Conservation (phyloP, 2,888 invertebrate genomes). For the Acanthacorydalis orientalis region DNA sequence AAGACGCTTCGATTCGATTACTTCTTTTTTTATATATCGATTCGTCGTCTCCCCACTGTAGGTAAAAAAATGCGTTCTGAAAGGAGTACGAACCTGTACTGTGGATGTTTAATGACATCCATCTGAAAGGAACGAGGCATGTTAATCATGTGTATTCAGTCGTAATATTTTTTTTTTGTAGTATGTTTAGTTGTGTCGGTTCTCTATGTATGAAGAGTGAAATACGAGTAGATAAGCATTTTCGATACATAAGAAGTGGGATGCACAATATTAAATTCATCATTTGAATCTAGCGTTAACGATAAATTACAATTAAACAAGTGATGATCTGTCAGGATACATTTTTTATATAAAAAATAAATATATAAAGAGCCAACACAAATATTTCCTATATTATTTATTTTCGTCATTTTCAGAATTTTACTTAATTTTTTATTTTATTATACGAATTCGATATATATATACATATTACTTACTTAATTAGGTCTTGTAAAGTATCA, state of each 20-base stretch:
- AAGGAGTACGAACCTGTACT: conserved; percentile 73
- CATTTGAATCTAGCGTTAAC: no score
- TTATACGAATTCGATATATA: neutral
- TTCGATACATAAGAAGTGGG: no score
- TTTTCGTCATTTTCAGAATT: no score
- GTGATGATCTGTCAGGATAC: no score
- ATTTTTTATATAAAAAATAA: no score
- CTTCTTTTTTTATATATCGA: conserved; percentile 28
- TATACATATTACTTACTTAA: conserved; percentile 33
- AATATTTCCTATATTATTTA: no score
- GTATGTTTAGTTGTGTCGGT: no score
- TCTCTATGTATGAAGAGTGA: no score
- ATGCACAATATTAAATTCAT: no score
- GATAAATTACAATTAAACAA: neutral
- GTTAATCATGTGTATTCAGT: neutral
- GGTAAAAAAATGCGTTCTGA: conserved; percentile 71
- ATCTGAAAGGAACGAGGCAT: conserved; percentile 22
- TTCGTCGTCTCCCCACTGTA: conserved; percentile 62
- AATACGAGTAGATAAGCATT: no score
- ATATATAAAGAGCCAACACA: no score
- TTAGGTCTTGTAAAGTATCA: conserved; percentile 53
- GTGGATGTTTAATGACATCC: conserved; percentile 35
- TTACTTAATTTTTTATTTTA: no score
- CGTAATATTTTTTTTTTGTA: neutral
- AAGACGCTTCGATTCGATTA: conserved; percentile 36